A percentile compares a stretch with the other conserved stretches of the same genome.
Evolutionary conservation across 2,888 invertebrate species (phyloP).

Genomic region (Dryobota labecula): DNA sequence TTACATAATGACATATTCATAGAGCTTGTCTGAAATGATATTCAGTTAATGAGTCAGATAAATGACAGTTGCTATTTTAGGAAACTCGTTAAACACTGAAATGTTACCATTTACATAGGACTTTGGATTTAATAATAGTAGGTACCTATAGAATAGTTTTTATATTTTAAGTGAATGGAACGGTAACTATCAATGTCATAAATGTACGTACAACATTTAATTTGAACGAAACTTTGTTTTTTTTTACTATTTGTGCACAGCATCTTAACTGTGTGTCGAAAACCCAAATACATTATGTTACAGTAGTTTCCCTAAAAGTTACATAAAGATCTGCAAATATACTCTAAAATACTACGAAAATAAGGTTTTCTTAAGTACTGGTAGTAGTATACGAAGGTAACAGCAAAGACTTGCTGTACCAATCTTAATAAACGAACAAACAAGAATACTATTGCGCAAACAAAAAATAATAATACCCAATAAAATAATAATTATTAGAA

Average conservation of each 20-base stretch:
- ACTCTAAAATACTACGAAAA: background rate
- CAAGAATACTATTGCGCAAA: conserved; percentile 11
- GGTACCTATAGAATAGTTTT: background rate
- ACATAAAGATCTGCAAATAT: background rate
- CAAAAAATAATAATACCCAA: conserved; percentile 53
- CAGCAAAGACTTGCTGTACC: background rate
- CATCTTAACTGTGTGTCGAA: no score
- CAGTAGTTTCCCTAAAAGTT: background rate
- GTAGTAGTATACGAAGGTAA: background rate
- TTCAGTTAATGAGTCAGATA: conserved; percentile 33
- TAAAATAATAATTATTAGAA: conserved; percentile 59
- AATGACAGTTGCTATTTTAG: conserved; percentile 47
- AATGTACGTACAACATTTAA: background rate
- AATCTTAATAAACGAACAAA: background rate
- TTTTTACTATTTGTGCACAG: background rate
- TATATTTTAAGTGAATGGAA: no score
- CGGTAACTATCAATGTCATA: background rate
- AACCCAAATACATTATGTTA: background rate
- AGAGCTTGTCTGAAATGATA: conserved; percentile 39
- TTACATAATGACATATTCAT: conserved; percentile 9
- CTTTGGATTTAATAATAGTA: background rate
- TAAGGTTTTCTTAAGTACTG: background rate
- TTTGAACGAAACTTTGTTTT: no score
- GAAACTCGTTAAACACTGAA: conserved; percentile 7
- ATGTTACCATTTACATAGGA: background rate